Conservation (phyloP, 2,113 vertebrate species). For the Copsychus sechellarum region DNA sequence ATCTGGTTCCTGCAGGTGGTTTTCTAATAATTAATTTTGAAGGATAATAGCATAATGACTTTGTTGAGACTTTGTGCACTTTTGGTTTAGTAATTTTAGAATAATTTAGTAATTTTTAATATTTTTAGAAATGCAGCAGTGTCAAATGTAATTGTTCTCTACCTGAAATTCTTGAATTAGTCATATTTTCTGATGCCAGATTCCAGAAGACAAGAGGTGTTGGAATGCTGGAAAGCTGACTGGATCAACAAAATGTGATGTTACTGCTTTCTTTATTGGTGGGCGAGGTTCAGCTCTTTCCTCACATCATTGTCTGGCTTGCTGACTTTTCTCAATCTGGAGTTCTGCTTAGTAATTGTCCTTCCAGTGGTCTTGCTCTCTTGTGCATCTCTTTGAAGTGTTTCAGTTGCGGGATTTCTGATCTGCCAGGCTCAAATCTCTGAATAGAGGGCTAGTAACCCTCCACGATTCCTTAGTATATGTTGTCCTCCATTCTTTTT, state of each 20-base stretch:
- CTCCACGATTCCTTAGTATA: not conserved
- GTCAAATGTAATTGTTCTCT: not conserved
- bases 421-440: not conserved
- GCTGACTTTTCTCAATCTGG: not conserved
- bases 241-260: not conserved
- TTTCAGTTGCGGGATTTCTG: not conserved
- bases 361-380: not conserved
- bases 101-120: too few relatives aligned
- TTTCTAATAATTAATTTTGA: not conserved
- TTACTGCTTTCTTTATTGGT: not conserved
- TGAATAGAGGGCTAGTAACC: not conserved
- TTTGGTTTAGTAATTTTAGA: not conserved
- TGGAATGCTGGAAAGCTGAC: not conserved
- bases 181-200: not conserved
- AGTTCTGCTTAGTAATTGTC: not conserved
- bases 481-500: not conserved
- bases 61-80: not conserved
- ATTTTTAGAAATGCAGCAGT: not conserved
- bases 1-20: not conserved
- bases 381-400: not conserved
- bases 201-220: not conserved
- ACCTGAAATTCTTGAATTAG: not conserved
- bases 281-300: not conserved
- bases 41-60: accelerated
- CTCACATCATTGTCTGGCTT: not conserved